These are phyloP conservation scores for Turnix velox DNA, from an alignment of 2,113 vertebrate genomes.

Conservation along the genomic window DNA sequence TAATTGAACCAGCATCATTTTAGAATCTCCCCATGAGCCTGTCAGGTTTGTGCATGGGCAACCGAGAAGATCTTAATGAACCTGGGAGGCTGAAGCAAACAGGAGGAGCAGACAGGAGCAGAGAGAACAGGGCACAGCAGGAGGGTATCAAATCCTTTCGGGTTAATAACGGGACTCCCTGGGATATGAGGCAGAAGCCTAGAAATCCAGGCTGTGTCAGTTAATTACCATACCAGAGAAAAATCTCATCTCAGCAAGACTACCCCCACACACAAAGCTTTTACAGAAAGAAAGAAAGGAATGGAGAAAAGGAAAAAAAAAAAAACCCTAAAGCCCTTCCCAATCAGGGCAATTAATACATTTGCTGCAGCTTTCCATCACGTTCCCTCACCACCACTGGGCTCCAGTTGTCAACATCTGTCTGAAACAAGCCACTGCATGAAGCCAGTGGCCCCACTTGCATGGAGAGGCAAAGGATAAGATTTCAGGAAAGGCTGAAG, in stretches of 20 bases:
- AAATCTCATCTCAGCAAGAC: background rate
- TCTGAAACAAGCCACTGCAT: background rate
- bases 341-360: background rate
- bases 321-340: background rate
- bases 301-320: background rate
- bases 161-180: conserved; percentile 22
- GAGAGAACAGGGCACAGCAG: background rate
- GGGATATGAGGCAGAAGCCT: background rate
- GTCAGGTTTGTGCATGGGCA: conserved; percentile 30
- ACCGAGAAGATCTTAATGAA: conserved; percentile 19
- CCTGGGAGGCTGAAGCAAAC: background rate
- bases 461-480: background rate
- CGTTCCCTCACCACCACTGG: background rate
- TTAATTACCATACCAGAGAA: background rate
- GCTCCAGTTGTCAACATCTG: conserved; percentile 52
- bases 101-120: background rate
- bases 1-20: conserved; percentile 25
- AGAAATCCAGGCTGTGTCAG: background rate
- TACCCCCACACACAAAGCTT: background rate
- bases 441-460: background rate
- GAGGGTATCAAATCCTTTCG: background rate
- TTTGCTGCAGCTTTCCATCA: background rate
- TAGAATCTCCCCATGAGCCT: conserved; percentile 14
- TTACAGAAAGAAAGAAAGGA: background rate
- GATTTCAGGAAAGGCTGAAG: conserved; percentile 25